Conservation (phyloP, 1,140 invertebrate genomes). For the Acyrthosiphon pisum region DNA sequence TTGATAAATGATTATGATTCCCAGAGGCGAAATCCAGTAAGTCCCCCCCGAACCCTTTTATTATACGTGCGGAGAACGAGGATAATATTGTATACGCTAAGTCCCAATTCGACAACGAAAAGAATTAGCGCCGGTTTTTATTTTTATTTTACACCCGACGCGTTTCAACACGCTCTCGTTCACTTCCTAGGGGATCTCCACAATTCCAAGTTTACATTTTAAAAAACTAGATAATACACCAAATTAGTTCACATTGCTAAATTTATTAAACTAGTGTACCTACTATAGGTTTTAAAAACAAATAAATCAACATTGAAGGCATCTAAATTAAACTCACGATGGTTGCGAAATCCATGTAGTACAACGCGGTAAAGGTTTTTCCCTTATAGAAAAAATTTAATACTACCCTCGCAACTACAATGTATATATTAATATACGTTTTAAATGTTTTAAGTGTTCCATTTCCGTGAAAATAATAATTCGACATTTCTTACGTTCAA, state of each 20-base stretch:
- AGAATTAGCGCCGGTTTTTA: constrained; percentile 25
- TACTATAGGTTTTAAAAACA: not conserved
- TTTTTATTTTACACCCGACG: not conserved
- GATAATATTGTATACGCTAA: not conserved
- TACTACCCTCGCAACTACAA: not conserved
- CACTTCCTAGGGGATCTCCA: not conserved
- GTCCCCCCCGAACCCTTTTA: not conserved
- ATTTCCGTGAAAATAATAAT: not conserved
- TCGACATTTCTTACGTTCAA: not conserved
- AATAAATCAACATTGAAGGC: not conserved
- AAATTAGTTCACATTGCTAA: not conserved
- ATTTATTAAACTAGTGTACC: not conserved
- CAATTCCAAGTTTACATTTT: not conserved
- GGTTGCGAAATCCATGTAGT: not conserved
- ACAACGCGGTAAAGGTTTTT: not conserved
- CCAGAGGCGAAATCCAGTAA: not conserved
- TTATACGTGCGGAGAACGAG: not conserved
- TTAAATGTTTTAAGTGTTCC: not conserved
- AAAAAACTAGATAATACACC: not conserved
- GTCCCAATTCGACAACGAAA: constrained; percentile 11
- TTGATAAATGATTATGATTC: constrained; percentile 39
- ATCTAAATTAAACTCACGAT: not conserved
- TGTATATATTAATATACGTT: not conserved
- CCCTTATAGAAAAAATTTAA: not conserved
- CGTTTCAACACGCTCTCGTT: not conserved